Base-by-base conservation (phyloP, 1,140 invertebrate genomes). In the Sitobion miscanthi region DNA sequence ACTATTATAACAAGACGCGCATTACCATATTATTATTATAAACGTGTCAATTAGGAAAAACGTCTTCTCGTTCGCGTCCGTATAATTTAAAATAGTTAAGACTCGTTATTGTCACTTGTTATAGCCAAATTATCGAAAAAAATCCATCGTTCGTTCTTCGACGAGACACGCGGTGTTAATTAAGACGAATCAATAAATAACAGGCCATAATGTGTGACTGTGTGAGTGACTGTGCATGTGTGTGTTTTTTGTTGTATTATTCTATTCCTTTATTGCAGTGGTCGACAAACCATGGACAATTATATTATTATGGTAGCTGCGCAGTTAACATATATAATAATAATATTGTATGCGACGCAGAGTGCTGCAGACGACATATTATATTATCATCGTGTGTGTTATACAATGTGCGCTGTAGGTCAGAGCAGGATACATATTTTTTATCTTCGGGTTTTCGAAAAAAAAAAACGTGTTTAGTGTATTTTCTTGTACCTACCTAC, bases 151-250 rank as follows among this genome's bases (percentile, higher is more conserved):
- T 20, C 62, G 14, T n/a, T 62, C 57, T 30, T 62, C 9, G 57
- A 35, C 49, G 49, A 21, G 17, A 20, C 52, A 2, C 0, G 20
- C 20, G 20, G n/a, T 35, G 35, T 85, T 85, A 23, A 85, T 85
- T 85, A 85, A 85, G 83, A 85, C 42, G 23, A 85, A 85, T 45
- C 83, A 42, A 85, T 85, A 85, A 85, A 85, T 85, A 42, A 85
- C 42, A 17, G 14, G n/a, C n/a, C 14, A 77, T 77, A 17, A 54
- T 54, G 52, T 54, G 52, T 52, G 14, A 2, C 9, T 17, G 49
- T 52, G 49, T 52, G 49, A 14, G 49, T 52, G 47, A 9, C 8
- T 47, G 47, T 47, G 47, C 11, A 11, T 47, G 7, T 47, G 47
- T 35, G 35, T 25, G 82, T 23, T n/a, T n/a, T 25, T 45, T 42